Evolutionary conservation across 2,888 invertebrate species (phyloP).

Genomic region (Brassicogethes aeneus): DNA sequence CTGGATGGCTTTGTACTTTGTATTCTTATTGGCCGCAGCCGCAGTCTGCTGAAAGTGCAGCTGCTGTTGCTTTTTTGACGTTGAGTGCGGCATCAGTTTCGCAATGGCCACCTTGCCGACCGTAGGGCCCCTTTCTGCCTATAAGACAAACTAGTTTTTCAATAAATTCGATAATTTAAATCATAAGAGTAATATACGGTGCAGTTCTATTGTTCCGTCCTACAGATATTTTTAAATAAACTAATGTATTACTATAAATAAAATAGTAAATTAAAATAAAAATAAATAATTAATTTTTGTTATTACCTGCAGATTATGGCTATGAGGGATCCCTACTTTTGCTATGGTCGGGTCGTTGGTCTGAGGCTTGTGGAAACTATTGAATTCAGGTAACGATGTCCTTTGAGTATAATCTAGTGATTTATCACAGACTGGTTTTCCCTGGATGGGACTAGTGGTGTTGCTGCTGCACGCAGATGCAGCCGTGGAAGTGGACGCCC

Average conservation of each 20-base stretch:
- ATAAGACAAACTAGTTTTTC: no score
- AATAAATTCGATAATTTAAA: no score
- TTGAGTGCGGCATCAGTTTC: not conserved
- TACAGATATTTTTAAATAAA: no score
- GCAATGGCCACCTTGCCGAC: not conserved
- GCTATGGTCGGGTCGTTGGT: no score
- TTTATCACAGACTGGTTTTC: conserved; percentile 39
- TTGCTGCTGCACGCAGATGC: conserved; percentile 40
- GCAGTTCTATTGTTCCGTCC: no score
- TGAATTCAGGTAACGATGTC: conserved; percentile 41
- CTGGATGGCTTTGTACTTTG: conserved; percentile 47
- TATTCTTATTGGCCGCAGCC: conserved; percentile 24
- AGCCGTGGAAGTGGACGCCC: conserved; percentile 42
- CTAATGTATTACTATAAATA: no score
- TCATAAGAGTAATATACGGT: no score
- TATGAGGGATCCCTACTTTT: no score
- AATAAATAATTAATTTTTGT: no score
- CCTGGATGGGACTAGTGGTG: conserved; percentile 26
- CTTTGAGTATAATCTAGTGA: conserved; percentile 35
- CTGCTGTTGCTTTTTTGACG: not conserved
- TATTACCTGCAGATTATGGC: no score
- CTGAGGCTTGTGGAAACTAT: conserved; percentile 40
- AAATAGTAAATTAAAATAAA: no score
- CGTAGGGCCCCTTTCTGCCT: no score
- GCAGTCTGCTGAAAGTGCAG: conserved; percentile 3